A percentile compares a stretch with the other conserved stretches of the same genome.
These are phyloP conservation scores for Euborellia annulipes DNA, from an alignment of 1,140 invertebrate genomes.

Conservation along the genomic window DNA sequence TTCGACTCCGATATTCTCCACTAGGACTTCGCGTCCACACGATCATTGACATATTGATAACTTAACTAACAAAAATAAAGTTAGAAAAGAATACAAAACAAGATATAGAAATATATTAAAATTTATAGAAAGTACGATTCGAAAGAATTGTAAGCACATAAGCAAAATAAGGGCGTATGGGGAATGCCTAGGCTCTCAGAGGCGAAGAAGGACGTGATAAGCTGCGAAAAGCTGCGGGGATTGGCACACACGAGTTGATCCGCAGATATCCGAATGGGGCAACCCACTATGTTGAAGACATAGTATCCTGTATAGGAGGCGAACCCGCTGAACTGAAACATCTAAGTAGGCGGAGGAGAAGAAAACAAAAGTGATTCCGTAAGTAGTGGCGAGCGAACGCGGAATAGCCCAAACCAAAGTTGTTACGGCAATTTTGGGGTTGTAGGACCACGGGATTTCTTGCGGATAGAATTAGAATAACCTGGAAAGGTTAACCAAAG, in stretches of 20 bases:
- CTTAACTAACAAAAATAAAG: neutral
- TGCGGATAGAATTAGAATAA: slow-evolving; percentile 6
- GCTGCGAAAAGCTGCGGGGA: neutral
- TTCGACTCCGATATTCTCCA: slow-evolving; percentile 19
- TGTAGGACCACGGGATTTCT: too few relatives aligned
- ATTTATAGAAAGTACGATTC: neutral
- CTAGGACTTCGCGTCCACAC: neutral
- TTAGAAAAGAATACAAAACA: neutral
- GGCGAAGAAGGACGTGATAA: neutral
- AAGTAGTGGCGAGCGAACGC: neutral
- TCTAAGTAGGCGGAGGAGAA: neutral
- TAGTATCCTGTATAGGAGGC: neutral
- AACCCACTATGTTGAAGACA: neutral
- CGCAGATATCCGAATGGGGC: neutral
- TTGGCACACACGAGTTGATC: neutral
- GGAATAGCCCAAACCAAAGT: neutral
- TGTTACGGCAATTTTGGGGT: too few relatives aligned
- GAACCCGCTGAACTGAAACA: neutral
- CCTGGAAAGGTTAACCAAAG: slow-evolving; percentile 5
- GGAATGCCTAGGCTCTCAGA: neutral
- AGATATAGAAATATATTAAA: neutral
- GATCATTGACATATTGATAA: neutral
- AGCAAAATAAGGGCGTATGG: neutral
- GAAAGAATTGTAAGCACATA: too few relatives aligned
- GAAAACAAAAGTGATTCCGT: neutral